Percentiles rank a stretch among this genome's conserved stretches.
These are phyloP conservation scores for Toxostoma redivivum DNA, from an alignment of 2,113 vertebrate species.

Conservation along the genomic window DNA sequence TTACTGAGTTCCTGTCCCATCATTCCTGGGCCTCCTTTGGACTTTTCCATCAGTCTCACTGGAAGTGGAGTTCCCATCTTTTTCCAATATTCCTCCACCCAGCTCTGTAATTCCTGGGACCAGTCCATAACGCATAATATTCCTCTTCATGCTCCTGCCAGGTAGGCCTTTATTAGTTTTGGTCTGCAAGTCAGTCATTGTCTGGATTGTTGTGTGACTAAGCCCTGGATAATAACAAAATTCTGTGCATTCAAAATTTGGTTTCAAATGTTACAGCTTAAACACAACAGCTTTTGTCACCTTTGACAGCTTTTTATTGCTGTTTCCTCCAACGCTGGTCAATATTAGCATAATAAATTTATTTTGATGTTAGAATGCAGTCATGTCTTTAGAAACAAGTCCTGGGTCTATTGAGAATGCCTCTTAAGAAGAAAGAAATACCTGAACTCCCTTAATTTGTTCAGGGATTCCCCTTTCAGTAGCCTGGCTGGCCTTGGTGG, in stretches of 20 bases:
- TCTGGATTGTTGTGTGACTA: not conserved
- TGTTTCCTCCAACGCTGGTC: conserved; percentile 7
- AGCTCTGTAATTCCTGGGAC: not conserved
- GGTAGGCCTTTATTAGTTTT: conserved; percentile 54
- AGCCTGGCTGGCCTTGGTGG: not conserved
- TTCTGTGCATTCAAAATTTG: not conserved
- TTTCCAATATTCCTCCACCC: conserved; percentile 34
- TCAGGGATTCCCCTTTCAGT: conserved; percentile 28
- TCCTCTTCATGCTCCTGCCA: conserved; percentile 19
- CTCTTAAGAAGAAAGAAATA: not conserved
- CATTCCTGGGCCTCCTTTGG: not conserved
- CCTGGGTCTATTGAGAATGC: not conserved
- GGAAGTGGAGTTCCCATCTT: conserved; percentile 11
- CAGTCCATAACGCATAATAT: not conserved
- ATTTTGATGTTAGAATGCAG: not conserved
- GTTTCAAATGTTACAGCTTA: not conserved
- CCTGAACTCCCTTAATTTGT: conserved; percentile 5
- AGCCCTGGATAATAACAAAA: not conserved
- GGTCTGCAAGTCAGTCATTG: not conserved
- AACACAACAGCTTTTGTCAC: not conserved
- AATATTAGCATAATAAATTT: conserved; percentile 30
- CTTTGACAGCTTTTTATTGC: not conserved
- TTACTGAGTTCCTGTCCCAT: not conserved
- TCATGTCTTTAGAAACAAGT: conserved; percentile 18
- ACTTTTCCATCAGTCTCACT: not conserved